These are phyloP conservation scores for Poecilia latipinna DNA, from an alignment of 2,113 vertebrate species.

Conservation along the genomic window DNA sequence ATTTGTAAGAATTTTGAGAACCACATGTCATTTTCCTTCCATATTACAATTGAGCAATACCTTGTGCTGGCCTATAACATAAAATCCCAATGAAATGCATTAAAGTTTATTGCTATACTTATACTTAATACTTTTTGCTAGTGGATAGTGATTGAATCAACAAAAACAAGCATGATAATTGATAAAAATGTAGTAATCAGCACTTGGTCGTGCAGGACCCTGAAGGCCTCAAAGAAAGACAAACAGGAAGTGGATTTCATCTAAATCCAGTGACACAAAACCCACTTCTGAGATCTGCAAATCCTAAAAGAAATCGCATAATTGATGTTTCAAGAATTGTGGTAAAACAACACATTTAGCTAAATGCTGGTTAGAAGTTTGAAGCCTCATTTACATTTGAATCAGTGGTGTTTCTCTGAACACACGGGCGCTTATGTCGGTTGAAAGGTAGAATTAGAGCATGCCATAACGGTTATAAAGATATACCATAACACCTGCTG, in stretches of 20 bases:
- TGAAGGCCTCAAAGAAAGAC: not conserved
- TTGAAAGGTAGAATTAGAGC: conserved; percentile 34
- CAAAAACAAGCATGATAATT: conserved; percentile 38
- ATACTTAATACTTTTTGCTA: not conserved
- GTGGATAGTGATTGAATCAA: no score
- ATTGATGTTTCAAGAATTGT: not conserved
- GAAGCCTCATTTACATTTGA: not conserved
- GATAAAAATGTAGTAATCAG: conserved; percentile 63
- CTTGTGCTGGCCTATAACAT: not conserved
- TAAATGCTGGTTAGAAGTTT: not conserved
- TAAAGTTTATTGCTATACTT: not conserved
- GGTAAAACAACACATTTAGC: no score
- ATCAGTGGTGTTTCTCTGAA: not conserved
- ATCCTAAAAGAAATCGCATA: not conserved
- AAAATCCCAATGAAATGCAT: not conserved
- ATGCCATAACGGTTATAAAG: conserved; percentile 41
- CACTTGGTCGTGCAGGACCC: no score
- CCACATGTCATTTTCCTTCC: no score
- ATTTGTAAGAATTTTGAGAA: no score
- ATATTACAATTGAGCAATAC: no score
- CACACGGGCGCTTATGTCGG: not conserved
- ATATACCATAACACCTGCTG: conserved; percentile 57
- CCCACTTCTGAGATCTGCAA: not conserved
- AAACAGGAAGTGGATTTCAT: not conserved
- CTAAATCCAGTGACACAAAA: not conserved